A percentile compares a stretch with the other conserved stretches of the same genome.
These are phyloP conservation scores for Amniataba percoides DNA, from an alignment of 2,797 vertebrate species.

Conservation along the genomic window DNA sequence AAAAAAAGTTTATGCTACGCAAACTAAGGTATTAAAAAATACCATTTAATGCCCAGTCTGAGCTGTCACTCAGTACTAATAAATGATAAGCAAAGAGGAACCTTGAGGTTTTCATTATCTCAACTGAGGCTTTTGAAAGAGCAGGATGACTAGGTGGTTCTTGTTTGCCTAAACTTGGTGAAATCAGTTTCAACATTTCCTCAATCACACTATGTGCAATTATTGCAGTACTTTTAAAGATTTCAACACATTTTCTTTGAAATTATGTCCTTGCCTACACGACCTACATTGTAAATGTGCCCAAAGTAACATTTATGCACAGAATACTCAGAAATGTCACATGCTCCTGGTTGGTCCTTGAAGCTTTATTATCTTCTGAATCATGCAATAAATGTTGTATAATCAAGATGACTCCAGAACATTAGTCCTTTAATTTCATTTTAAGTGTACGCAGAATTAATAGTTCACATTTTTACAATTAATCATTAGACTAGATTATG, in stretches of 20 bases:
- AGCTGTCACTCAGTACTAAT: background rate
- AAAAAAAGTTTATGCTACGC: background rate
- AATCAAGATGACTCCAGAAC: background rate
- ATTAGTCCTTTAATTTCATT: background rate
- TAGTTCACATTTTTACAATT: background rate
- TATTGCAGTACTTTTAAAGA: slow-evolving; percentile 27
- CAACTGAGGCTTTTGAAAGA: slow-evolving; percentile 46
- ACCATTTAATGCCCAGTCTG: background rate
- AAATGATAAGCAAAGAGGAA: slow-evolving; percentile 57
- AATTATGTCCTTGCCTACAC: background rate
- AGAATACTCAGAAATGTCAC: background rate
- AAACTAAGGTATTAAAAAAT: background rate
- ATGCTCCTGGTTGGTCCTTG: background rate
- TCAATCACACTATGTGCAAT: slow-evolving; percentile 43
- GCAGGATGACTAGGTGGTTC: background rate
- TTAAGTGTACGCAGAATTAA: background rate
- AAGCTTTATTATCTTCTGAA: background rate
- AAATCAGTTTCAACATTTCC: slow-evolving; percentile 74
- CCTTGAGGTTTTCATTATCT: slow-evolving; percentile 16
- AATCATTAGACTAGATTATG: background rate
- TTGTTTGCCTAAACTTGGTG: slow-evolving; percentile 72
- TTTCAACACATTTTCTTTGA: slow-evolving; percentile 47
- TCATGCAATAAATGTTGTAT: background rate
- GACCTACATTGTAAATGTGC: background rate
- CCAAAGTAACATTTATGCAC: background rate